Base-by-base conservation (phyloP, 2,888 invertebrate genomes). In the Subacronicta megacephala region DNA sequence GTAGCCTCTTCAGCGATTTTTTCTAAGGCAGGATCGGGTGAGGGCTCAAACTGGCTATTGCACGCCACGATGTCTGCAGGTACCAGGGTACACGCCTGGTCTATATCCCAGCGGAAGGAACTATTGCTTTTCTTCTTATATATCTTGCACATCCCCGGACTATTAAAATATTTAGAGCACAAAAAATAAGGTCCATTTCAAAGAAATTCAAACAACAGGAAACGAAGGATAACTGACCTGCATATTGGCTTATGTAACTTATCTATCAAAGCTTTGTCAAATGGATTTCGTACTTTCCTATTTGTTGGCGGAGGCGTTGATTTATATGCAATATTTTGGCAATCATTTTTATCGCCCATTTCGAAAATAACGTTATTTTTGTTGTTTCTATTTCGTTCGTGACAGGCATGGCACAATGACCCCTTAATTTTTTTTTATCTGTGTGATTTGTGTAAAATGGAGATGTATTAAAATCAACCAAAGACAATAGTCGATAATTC, bases 31-130 rank as follows among this genome's bases (percentile, higher is more conserved):
- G 96, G 95, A 82, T 97, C 96, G 16, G 95, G 94, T 0, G 94
- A 91, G 0, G 95, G 93, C 72, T 95, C 95, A 75, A 95, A 95
- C 75, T 96, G 96, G 71, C 96, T 95, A 49, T 95, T 90, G 46
- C 95, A 95, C 46, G 93, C 96, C 63, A 96, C 96, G 55, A 97
- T 96, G 69, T 96, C 95, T 1, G 95, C 96, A 17, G 97, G 97
- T 44, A 95, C 94, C 55, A 97, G 87, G n/a, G 89, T 90, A 51
- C 96, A 96, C 9, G 96, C 92, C 78, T 96, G 96, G 60, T 97
- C 96, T 60, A 97, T 96, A 43, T 95, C 96, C 97, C 97, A 97
- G 31, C 85, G 84, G 64, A 94, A 94, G 0, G 85, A 77, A 10
- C 90, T 88, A 62, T 68, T 87, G 41, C 71, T 82, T 66, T 89